These are phyloP conservation scores for Chouioia cunea DNA, from an alignment of 2,888 invertebrate genomes.

Conservation along the genomic window DNA sequence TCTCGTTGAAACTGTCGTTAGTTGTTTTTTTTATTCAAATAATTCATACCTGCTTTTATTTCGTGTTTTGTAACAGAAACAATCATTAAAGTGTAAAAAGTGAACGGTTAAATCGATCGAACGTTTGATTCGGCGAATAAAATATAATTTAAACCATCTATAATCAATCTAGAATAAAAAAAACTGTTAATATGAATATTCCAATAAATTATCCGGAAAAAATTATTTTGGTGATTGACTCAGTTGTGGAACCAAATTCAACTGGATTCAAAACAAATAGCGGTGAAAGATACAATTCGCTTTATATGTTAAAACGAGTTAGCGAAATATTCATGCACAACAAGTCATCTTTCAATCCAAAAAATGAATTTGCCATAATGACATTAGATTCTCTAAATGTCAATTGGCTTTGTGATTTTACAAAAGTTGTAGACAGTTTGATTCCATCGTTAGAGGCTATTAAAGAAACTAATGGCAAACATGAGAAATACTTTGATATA, in stretches of 20 bases:
- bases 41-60: too few relatives aligned
- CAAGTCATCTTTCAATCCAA: constrained; percentile 74
- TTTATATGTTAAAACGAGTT: constrained; percentile 76
- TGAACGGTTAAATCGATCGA: too few relatives aligned
- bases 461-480: constrained; percentile 67
- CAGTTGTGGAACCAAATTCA: constrained; percentile 72
- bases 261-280: constrained; percentile 72
- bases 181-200: not conserved
- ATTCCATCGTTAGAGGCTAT: constrained; percentile 72
- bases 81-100: too few relatives aligned
- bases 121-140: too few relatives aligned
- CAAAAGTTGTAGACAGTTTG: constrained; percentile 73
- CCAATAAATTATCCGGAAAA: constrained; percentile 72
- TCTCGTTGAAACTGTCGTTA: too few relatives aligned
- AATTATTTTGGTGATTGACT: constrained; percentile 76
- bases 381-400: constrained; percentile 71
- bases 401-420: constrained; percentile 75
- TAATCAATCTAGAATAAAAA: too few relatives aligned
- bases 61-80: too few relatives aligned
- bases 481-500: constrained; percentile 72
- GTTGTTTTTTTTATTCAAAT: too few relatives aligned
- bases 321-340: constrained; percentile 75
- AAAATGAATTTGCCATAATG: constrained; percentile 76
- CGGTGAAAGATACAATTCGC: constrained; percentile 72
- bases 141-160: too few relatives aligned